Evolutionary conservation across 2,113 vertebrate species (phyloP).

Genomic region (Protobothrops flavoviridis): DNA sequence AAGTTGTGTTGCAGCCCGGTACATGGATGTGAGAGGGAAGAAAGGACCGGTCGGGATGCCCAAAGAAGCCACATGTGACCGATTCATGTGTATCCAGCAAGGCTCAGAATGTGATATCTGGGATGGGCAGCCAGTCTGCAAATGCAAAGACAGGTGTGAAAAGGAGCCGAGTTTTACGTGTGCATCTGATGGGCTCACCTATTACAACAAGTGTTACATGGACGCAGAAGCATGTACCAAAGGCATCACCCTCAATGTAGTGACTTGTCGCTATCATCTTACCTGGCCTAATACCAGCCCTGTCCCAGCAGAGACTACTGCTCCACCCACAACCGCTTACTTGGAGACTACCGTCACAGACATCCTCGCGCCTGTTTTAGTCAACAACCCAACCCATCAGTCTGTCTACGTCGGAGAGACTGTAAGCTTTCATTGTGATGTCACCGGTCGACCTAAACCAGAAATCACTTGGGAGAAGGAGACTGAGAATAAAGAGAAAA

Average conservation of each 20-base stretch:
- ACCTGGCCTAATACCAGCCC: constrained; percentile 91
- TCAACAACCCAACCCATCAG: constrained; percentile 78
- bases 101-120: constrained; percentile 94
- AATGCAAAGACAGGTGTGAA: constrained; percentile 93
- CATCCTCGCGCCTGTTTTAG: constrained; percentile 70
- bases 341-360: constrained; percentile 76
- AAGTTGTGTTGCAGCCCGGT: constrained; percentile 92
- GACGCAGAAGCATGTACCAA: constrained; percentile 96
- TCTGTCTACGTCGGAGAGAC: constrained; percentile 83
- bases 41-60: constrained; percentile 86
- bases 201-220: constrained; percentile 99
- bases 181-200: constrained; percentile 94
- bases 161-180: constrained; percentile 96
- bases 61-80: constrained; percentile 85
- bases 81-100: constrained; percentile 92
- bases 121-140: constrained; percentile 92
- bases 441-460: constrained; percentile 80
- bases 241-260: constrained; percentile 84
- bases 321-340: constrained; percentile 82
- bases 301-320: constrained; percentile 80
- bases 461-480: constrained; percentile 95
- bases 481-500: constrained; percentile 74
- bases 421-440: constrained; percentile 91
- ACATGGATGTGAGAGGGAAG: constrained; percentile 81
- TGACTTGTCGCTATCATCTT: constrained; percentile 89